Conservation (phyloP, 2,888 invertebrate species). For the Tenthredo mesomela region DNA sequence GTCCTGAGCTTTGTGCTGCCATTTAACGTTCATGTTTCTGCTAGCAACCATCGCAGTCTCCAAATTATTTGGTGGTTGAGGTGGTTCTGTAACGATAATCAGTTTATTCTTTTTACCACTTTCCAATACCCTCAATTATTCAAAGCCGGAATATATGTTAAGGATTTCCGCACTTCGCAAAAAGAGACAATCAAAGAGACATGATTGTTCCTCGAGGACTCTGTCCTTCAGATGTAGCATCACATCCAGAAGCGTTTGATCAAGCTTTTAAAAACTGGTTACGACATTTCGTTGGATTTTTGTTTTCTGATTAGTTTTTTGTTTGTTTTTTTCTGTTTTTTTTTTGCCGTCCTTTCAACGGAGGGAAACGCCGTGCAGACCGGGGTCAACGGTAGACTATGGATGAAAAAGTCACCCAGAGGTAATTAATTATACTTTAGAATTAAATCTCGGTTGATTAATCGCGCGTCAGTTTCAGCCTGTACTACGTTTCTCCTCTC, state of each 20-base stretch:
- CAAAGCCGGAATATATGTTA: neutral
- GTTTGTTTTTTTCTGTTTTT: neutral
- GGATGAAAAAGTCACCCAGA: constrained; percentile 29
- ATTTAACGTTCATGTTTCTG: constrained; percentile 87
- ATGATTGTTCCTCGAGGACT: neutral
- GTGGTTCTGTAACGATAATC: constrained; percentile 81
- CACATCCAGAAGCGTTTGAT: neutral
- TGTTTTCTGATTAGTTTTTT: neutral
- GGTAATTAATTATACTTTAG: constrained; percentile 50
- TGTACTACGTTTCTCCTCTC: neutral
- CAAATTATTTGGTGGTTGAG: constrained; percentile 84
- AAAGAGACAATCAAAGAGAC: neutral
- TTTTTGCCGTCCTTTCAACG: constrained; percentile 18
- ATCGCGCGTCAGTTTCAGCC: constrained; percentile 49
- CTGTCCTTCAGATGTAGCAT: neutral
- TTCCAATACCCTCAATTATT: neutral
- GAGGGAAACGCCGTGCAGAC: neutral
- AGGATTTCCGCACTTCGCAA: neutral
- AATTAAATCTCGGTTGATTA: constrained; percentile 48
- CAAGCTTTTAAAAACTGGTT: constrained; percentile 7
- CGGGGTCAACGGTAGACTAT: neutral
- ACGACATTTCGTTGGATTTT: neutral
- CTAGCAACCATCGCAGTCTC: constrained; percentile 86
- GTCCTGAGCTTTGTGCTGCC: constrained; percentile 86
- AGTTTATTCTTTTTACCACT: neutral